Evolutionary conservation across 2,888 invertebrate genomes (phyloP), one percentile per base, ranked within the genome.

Genomic region (Drosophila hamatofila): DNA sequence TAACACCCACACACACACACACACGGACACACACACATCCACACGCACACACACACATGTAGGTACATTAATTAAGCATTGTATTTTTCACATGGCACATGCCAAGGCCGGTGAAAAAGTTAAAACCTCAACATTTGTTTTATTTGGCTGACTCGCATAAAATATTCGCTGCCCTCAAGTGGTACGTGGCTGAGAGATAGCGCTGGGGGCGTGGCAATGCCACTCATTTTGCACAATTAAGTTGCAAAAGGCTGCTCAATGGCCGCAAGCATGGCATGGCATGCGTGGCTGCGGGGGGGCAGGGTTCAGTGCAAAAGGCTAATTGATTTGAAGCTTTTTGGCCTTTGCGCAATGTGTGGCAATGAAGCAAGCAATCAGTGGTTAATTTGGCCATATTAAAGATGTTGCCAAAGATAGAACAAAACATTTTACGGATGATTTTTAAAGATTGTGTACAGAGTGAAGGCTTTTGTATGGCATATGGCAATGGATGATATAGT

Each of bases 11-110:
- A 23, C 23, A 33, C 14, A 37, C 6, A 44, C 21, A 14, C 21
- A 12, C 21, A 42, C 42, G 12, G 0, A 41, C 21, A 21, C 21
- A 12, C 23, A 9, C 35, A 23, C 14, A 27, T n/a, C 8, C 11
- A 14, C 46, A 46, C 6, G 12, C 39, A n/a, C 27, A 21, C 55
- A 66, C 51, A 46, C 54, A 75, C 23, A 63, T 12, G 37, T 72
- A 72, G 83, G 72, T 76, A 87, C 81, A 81, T 83, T 84, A 85
- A 85, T 85, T 85, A 89, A 67, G 79, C 64, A 74, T 84, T 84
- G 81, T 78, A 81, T 89, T 75, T 81, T 66, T 67, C 60, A 65
- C 70, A 66, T 78, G 75, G 60, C 55, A 52, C 61, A 63, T 60
- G 60, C 74, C 56, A 44, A 35, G 68, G 60, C 70, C 74, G 67